Percentiles rank a stretch among this genome's conserved stretches.
phyloP scores from a whole-genome alignment of 2,797 vertebrate species.

The Austrolebias charrua region DNA sequence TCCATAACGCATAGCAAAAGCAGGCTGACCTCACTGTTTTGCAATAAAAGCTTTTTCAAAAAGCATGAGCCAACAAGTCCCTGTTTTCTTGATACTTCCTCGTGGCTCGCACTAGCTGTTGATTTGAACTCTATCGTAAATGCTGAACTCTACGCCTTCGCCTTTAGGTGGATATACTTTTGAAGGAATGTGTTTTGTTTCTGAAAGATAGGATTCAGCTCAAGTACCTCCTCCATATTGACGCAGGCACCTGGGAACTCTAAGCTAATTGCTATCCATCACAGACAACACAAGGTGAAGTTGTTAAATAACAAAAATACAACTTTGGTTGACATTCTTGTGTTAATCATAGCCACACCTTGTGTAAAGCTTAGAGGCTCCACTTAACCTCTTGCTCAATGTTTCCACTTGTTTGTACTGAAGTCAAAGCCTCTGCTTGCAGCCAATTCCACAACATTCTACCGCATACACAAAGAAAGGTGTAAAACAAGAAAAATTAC shows the following conservation, averaged over 20 bases:
- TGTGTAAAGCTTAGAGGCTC: neutral
- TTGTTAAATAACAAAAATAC: neutral
- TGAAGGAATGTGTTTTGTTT: neutral
- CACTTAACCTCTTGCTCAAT: neutral
- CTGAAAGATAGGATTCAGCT: neutral
- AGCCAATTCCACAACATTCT: neutral
- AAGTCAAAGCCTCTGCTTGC: neutral
- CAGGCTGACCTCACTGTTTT: too few species aligned
- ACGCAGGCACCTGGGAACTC: neutral
- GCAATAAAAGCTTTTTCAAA: neutral
- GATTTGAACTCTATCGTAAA: neutral
- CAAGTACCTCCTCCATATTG: neutral
- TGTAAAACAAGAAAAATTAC: too few species aligned
- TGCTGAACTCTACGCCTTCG: neutral
- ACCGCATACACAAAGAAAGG: neutral
- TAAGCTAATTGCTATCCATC: neutral
- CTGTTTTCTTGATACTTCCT: neutral
- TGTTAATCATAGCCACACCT: neutral
- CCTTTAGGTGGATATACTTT: neutral
- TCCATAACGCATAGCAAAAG: neutral
- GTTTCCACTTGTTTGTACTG: neutral
- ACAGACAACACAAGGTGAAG: neutral
- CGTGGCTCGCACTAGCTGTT: neutral
- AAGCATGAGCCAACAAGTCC: neutral
- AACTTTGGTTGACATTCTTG: neutral